Conservation (phyloP, 2,113 vertebrate genomes). For the Gobiocypris rarus region DNA sequence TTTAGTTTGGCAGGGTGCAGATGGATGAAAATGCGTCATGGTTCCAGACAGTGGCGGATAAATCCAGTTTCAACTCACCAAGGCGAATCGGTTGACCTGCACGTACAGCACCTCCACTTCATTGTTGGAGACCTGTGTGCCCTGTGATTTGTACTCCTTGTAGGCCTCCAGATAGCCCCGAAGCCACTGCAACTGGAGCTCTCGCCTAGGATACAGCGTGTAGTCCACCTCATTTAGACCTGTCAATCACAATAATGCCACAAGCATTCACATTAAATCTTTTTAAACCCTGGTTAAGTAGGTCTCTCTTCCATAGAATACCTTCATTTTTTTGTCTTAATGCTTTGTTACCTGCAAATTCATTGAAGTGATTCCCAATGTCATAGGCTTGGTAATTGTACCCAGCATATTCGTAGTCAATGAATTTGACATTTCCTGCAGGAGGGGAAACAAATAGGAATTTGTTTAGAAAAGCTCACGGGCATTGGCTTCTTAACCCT, state of each 20-base stretch:
- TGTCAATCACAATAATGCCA: constrained; percentile 61
- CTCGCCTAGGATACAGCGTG: constrained; percentile 85
- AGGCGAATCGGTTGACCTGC: constrained; percentile 93
- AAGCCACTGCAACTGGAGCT: constrained; percentile 91
- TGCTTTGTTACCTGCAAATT: constrained; percentile 89
- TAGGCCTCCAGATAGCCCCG: constrained; percentile 92
- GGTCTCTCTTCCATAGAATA: neutral
- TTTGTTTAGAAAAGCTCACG: constrained; percentile 67
- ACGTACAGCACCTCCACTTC: constrained; percentile 94
- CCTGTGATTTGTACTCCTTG: constrained; percentile 88
- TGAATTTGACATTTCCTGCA: constrained; percentile 93
- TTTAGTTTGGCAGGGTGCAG: constrained; percentile 16
- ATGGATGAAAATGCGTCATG: neutral
- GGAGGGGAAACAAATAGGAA: constrained; percentile 78
- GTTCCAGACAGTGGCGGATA: neutral
- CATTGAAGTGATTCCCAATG: constrained; percentile 99
- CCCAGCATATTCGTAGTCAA: constrained; percentile 98
- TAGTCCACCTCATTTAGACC: constrained; percentile 97
- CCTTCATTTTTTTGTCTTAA: neutral
- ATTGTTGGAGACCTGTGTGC: constrained; percentile 79
- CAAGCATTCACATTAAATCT: too few species aligned
- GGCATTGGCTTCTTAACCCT: constrained; percentile 40
- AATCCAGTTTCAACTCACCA: constrained; percentile 80
- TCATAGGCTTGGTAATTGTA: constrained; percentile 99
- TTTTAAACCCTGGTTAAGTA: neutral